These are phyloP conservation scores for Trissonchulus latispiculum DNA, from an alignment of 2,888 invertebrate genomes.

Conservation along the genomic window DNA sequence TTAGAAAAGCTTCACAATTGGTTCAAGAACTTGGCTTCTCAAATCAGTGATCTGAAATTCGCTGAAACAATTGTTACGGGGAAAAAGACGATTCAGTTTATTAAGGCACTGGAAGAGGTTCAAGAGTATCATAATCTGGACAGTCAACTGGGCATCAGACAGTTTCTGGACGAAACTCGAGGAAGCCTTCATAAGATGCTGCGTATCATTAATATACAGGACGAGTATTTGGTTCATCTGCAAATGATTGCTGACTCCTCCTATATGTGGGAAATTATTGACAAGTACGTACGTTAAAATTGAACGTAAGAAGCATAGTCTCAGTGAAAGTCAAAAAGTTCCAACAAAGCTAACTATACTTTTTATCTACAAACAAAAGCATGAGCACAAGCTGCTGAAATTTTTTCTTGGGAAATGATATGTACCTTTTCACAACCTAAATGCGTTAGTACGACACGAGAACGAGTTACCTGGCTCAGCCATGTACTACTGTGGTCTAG, in stretches of 20 bases:
- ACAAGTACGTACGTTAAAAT: slow-evolving; percentile 55
- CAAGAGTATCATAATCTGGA: slow-evolving; percentile 85
- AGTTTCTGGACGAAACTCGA: slow-evolving; percentile 73
- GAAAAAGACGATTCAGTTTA: slow-evolving; percentile 75
- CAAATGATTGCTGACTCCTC: slow-evolving; percentile 88
- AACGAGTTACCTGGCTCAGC: too few relatives aligned
- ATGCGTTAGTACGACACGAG: too few relatives aligned
- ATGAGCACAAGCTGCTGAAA: too few relatives aligned
- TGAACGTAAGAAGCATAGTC: too few relatives aligned
- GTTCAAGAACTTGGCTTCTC: slow-evolving; percentile 76
- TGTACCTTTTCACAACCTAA: too few relatives aligned
- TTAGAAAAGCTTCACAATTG: slow-evolving; percentile 68
- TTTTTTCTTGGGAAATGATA: too few relatives aligned
- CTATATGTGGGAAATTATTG: slow-evolving; percentile 88
- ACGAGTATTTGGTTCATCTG: slow-evolving; percentile 76
- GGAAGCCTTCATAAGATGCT: slow-evolving; percentile 74
- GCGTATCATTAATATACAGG: slow-evolving; percentile 74
- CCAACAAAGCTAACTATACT: too few relatives aligned
- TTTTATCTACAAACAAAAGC: too few relatives aligned
- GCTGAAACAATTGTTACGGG: slow-evolving; percentile 66
- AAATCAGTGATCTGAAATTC: slow-evolving; percentile 66
- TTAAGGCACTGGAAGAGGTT: slow-evolving; percentile 79
- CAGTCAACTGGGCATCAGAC: slow-evolving; percentile 73
- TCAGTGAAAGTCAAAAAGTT: too few relatives aligned
- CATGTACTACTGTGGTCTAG: too few relatives aligned